phyloP scores from a whole-genome alignment of 2,797 vertebrate genomes.

The Muraenolepis orangiensis region DNA sequence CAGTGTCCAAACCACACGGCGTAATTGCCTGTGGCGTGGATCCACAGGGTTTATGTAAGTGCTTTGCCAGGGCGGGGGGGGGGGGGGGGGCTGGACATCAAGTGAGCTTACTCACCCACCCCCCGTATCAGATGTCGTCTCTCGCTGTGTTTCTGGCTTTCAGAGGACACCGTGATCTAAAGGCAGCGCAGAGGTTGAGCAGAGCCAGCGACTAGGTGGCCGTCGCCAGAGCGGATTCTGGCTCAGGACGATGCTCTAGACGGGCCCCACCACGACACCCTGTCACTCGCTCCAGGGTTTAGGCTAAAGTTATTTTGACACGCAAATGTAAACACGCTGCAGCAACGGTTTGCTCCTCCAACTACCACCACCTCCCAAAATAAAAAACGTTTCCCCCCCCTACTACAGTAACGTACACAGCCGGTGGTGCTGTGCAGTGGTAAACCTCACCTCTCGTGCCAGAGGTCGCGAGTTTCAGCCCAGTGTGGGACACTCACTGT shows the following conservation, averaged over 20 bases:
- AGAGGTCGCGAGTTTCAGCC: too few relatives aligned
- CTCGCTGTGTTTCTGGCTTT: slow-evolving; percentile 20
- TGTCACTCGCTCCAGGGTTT: background rate
- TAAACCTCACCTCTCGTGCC: too few relatives aligned
- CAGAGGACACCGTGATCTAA: background rate
- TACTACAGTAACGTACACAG: too few relatives aligned
- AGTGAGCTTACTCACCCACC: slow-evolving; percentile 30
- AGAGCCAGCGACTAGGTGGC: slow-evolving; percentile 6
- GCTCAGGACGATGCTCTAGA: background rate
- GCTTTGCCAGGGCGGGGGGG: slow-evolving; percentile 52
- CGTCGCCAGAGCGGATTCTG: slow-evolving; percentile 8
- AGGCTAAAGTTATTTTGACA: background rate
- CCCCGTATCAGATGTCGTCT: slow-evolving; percentile 45
- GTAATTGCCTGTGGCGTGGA: slow-evolving; percentile 38
- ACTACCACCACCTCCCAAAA: background rate
- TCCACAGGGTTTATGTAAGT: slow-evolving; percentile 41
- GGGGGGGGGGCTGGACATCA: slow-evolving; percentile 36
- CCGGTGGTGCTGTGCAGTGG: too few relatives aligned
- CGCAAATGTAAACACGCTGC: background rate
- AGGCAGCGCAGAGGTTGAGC: slow-evolving; percentile 34
- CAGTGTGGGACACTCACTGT: too few relatives aligned
- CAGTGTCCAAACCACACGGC: slow-evolving; percentile 18
- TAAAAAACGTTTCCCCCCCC: too few relatives aligned
- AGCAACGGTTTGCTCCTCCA: background rate
- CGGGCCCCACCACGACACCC: background rate